Percentiles rank a stretch among this genome's conserved stretches.
These are phyloP conservation scores for Hybognathus amarus DNA, from an alignment of 2,797 vertebrate species.

Conservation along the genomic window DNA sequence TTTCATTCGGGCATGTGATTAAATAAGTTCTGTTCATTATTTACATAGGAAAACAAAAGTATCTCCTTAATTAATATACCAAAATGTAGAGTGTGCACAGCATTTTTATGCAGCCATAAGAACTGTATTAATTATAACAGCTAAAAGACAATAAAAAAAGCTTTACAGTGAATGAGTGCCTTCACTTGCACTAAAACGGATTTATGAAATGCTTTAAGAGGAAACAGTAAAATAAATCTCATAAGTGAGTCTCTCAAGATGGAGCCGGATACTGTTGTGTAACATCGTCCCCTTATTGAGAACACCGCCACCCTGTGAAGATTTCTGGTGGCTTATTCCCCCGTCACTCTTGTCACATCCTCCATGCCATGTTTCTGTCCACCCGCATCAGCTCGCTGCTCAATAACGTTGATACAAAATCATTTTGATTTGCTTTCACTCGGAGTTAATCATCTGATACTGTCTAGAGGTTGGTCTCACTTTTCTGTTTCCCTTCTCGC, in stretches of 20 bases:
- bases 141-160: background rate
- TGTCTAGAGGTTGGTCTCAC: constrained; percentile 42
- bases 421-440: constrained; percentile 52
- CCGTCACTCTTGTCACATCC: constrained; percentile 4
- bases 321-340: constrained; percentile 4
- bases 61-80: constrained; percentile 31
- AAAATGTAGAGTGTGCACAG: background rate
- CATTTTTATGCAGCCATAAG: constrained; percentile 3
- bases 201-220: constrained; percentile 3
- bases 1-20: constrained; percentile 52
- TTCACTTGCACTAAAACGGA: background rate
- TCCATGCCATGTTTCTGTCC: constrained; percentile 46
- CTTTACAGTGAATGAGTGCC: background rate
- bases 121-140: constrained; percentile 4
- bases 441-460: constrained; percentile 35
- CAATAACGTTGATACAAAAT: constrained; percentile 47
- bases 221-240: constrained; percentile 6
- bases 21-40: constrained; percentile 55
- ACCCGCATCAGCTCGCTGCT: constrained; percentile 38
- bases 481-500: constrained; percentile 29
- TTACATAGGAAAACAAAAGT: constrained; percentile 43
- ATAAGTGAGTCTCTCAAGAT: constrained; percentile 35
- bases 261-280: constrained; percentile 8
- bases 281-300: constrained; percentile 4
- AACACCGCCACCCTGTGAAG: constrained; percentile 27